These are phyloP conservation scores for Triops cancriformis DNA, from an alignment of 1,140 invertebrate genomes.

Conservation along the genomic window DNA sequence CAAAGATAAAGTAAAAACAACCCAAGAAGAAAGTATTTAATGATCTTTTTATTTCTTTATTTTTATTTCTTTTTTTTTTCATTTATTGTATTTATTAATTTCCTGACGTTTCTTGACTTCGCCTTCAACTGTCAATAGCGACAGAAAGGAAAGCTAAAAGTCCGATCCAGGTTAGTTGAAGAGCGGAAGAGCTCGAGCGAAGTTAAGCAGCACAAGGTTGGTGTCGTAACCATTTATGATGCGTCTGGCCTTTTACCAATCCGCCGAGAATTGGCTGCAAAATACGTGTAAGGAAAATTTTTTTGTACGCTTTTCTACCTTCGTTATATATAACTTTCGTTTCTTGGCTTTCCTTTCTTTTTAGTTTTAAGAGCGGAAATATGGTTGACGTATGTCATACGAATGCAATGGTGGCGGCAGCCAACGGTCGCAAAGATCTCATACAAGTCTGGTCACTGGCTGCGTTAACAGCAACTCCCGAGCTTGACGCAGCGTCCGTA, in stretches of 20 bases:
- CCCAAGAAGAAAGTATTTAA: background rate
- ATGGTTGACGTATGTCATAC: constrained; percentile 62
- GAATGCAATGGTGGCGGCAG: constrained; percentile 65
- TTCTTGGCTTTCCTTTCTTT: constrained; percentile 30
- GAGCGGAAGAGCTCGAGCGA: constrained; percentile 16
- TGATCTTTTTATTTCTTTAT: background rate
- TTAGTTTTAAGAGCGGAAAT: constrained; percentile 49
- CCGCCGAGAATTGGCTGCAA: constrained; percentile 66
- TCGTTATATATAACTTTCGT: constrained; percentile 18
- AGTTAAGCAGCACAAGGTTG: constrained; percentile 38
- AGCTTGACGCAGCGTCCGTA: constrained; percentile 47
- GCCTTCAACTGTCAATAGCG: constrained; percentile 18
- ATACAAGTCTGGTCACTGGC: constrained; percentile 77
- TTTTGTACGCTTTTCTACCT: background rate
- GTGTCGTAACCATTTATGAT: constrained; percentile 67
- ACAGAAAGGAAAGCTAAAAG: constrained; percentile 15
- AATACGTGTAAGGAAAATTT: constrained; percentile 65
- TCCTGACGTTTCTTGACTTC: background rate
- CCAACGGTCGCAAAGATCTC: constrained; percentile 66
- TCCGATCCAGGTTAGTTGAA: background rate
- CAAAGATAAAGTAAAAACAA: constrained; percentile 44
- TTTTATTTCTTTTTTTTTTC: background rate
- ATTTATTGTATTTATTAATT: no score
- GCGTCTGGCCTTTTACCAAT: constrained; percentile 65
- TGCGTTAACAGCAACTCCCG: constrained; percentile 55